Percentiles rank a stretch among this genome's conserved stretches.
These are phyloP conservation scores for Caerostris extrusa DNA, from an alignment of 1,140 invertebrate species.

Conservation along the genomic window DNA sequence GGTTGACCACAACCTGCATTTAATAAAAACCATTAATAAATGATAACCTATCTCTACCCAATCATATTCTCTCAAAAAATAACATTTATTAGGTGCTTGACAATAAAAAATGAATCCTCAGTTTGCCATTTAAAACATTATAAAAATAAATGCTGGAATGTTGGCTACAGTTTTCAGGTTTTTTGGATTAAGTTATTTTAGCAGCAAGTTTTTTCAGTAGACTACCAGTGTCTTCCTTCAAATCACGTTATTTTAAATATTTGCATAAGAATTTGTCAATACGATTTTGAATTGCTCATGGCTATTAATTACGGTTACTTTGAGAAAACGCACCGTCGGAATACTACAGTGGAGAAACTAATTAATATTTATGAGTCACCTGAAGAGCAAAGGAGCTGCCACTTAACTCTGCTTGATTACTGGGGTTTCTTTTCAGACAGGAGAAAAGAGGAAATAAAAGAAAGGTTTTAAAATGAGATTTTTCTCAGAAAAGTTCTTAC, in stretches of 20 bases:
- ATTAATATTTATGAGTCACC: slow-evolving; percentile 41
- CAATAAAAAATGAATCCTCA: too few species aligned
- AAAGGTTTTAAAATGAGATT: background rate
- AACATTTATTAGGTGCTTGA: too few species aligned
- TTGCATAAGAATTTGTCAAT: background rate
- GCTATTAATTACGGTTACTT: background rate
- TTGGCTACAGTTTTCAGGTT: too few species aligned
- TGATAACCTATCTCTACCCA: too few species aligned
- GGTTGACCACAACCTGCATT: too few species aligned
- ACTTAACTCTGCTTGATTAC: slow-evolving; percentile 16
- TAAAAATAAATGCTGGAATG: too few species aligned
- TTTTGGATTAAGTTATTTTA: background rate
- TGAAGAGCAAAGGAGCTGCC: background rate
- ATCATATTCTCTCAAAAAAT: too few species aligned
- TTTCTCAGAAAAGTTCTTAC: background rate
- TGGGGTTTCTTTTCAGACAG: background rate
- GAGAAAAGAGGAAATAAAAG: background rate
- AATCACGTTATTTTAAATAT: background rate
- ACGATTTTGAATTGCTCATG: background rate
- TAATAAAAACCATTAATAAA: too few species aligned
- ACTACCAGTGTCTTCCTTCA: background rate
- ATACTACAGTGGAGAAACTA: background rate
- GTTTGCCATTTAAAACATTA: too few species aligned
- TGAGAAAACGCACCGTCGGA: background rate
- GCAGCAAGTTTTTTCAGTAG: too few species aligned